Base-by-base conservation (phyloP, 1,140 invertebrate genomes). In the Triops longicaudatus region DNA sequence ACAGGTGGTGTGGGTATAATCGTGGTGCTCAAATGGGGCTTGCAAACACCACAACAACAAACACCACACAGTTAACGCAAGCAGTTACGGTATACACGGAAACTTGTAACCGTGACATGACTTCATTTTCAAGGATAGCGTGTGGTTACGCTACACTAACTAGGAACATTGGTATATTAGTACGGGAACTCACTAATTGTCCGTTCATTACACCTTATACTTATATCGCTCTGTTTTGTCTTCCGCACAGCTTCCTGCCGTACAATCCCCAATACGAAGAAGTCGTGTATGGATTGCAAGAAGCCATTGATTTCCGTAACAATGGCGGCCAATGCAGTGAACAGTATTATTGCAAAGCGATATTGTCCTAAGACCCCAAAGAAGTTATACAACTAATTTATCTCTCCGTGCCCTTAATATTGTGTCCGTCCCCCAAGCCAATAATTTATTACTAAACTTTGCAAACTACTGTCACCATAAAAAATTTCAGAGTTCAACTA, bases 221-320 rank as follows among this genome's bases (percentile, higher is more conserved):
- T 37, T 7, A 37, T 37, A 37, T 37, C 31, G 31, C 31, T 17
- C 22, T n/a, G n/a, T 11, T 50, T 78, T 75, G 77, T 78, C 73
- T 42, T 78, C 75, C 14, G 78, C 79, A 1, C 79, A 82, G 81
- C 72, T 80, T 79, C 72, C 73, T 82, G 42, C 78, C 79, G n/a
- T 80, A 79, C 79, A 81, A 81, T 50, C 71, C 80, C 72, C 81
- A 82, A 50, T 82, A 81, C 72, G 81, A 82, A 74, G 75, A 81
- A n/a, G 78, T 82, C 72, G 79, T 82, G 12, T 75, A 78, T 74
- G 82, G 82, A 79, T 79, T 82, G 43, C 80, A 82, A 77, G 79
- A 81, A 42, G 82, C 81, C 22, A 78, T 82, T 27, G 78, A 79
- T 12, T 79, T 81, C 80, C 79, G 80, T 17, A 41, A 72, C 4